Percentiles rank a stretch among this genome's conserved stretches.
Evolutionary conservation across 2,888 invertebrate genomes (phyloP).

Genomic region (Esperia sulphurella): DNA sequence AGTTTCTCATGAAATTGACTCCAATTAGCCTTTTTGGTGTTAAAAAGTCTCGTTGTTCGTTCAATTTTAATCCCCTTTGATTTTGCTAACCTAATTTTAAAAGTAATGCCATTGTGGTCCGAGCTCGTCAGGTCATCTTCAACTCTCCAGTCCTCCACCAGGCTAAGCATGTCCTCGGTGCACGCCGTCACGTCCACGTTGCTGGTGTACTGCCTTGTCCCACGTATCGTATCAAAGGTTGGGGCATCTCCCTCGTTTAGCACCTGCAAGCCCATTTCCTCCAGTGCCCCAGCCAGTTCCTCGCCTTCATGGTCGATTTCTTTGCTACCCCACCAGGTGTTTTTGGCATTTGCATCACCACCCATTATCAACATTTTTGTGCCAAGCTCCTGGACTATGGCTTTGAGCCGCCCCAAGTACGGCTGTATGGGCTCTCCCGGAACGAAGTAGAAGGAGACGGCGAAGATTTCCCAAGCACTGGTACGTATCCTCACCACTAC

Average conservation of each 20-base stretch:
- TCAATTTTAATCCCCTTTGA: not conserved
- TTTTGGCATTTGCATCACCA: conserved; percentile 20
- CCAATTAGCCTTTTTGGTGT: conserved; percentile 8
- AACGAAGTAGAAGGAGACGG: too few relatives aligned
- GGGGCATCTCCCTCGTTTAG: conserved; percentile 15
- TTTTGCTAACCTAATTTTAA: not conserved
- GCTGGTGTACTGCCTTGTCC: conserved; percentile 1
- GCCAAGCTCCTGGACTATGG: too few relatives aligned
- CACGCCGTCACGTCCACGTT: conserved; percentile 12
- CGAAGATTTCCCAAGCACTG: too few relatives aligned
- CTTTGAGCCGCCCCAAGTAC: too few relatives aligned
- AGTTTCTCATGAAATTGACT: conserved; percentile 4
- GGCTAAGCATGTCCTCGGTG: not conserved
- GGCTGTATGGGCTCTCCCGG: too few relatives aligned
- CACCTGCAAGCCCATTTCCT: conserved; percentile 10
- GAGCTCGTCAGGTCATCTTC: conserved; percentile 1
- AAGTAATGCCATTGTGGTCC: conserved; percentile 8
- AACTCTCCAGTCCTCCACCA: conserved; percentile 7
- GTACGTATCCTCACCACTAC: too few relatives aligned
- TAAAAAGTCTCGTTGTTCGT: conserved; percentile 7
- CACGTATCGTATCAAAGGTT: conserved; percentile 15
- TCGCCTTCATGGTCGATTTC: conserved; percentile 13
- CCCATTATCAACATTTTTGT: too few relatives aligned
- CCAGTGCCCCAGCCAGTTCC: conserved; percentile 1
- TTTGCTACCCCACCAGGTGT: conserved; percentile 18